Conservation (phyloP, 2,888 invertebrate genomes). For the Tridacna crocea region DNA sequence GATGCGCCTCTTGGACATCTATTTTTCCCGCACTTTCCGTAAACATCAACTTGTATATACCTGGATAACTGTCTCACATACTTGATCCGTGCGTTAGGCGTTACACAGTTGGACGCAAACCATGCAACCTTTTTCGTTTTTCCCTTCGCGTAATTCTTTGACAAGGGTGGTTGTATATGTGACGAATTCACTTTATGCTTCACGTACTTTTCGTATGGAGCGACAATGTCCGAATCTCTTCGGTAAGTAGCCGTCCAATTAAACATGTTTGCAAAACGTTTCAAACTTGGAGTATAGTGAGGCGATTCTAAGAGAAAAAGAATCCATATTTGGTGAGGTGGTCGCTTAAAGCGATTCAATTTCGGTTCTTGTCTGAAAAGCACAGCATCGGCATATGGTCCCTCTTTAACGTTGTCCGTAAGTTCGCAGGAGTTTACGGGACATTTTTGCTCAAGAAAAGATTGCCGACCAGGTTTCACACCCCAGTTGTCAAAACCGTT, state of each 20-base stretch:
- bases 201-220: slow-evolving; percentile 97
- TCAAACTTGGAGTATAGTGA: slow-evolving; percentile 86
- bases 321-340: slow-evolving; percentile 51
- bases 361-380: slow-evolving; percentile 41
- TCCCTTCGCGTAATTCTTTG: slow-evolving; percentile 87
- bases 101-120: slow-evolving; percentile 99
- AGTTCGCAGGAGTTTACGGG: slow-evolving; percentile 94
- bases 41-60: slow-evolving; percentile 88
- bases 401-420: slow-evolving; percentile 85
- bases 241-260: slow-evolving; percentile 99
- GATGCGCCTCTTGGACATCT: slow-evolving; percentile 85
- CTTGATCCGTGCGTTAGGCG: slow-evolving; percentile 94
- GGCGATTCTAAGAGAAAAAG: slow-evolving; percentile 52
- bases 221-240: slow-evolving; percentile 96
- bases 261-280: slow-evolving; percentile 91
- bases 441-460: slow-evolving; percentile 86
- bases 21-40: slow-evolving; percentile 79
- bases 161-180: neutral
- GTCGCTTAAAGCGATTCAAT: slow-evolving; percentile 27
- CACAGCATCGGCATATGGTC: slow-evolving; percentile 38
- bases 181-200: slow-evolving; percentile 88
- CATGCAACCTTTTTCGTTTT: slow-evolving; percentile 97
- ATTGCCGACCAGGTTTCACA: slow-evolving; percentile 38
- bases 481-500: slow-evolving; percentile 48
- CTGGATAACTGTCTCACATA: slow-evolving; percentile 94